phyloP scores from a whole-genome alignment of 2,113 vertebrate genomes.

The Corythaeola cristata region DNA sequence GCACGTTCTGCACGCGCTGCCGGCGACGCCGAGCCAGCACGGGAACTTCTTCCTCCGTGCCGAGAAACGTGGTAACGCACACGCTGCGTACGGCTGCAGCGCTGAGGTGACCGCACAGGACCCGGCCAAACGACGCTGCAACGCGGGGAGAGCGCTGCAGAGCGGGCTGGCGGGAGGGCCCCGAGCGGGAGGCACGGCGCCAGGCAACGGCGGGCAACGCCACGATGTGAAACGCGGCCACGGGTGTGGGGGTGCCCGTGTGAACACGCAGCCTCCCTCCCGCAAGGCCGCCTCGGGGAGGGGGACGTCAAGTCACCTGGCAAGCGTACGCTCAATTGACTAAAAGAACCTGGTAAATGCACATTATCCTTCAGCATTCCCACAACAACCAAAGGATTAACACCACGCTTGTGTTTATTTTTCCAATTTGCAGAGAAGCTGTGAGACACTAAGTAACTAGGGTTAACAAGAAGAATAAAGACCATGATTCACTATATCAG shows the following conservation, averaged over 20 bases:
- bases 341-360: neutral
- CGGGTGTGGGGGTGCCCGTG: neutral
- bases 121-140: neutral
- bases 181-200: no score
- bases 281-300: neutral
- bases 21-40: neutral
- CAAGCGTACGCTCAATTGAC: neutral
- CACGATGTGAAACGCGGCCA: neutral
- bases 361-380: neutral
- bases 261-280: neutral
- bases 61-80: no score
- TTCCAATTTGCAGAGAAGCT: neutral
- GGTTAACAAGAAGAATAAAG: neutral
- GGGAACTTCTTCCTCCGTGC: neutral
- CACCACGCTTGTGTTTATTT: neutral
- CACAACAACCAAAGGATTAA: no score
- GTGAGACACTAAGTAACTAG: no score
- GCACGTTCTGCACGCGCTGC: neutral
- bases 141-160: no score
- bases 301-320: neutral
- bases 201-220: neutral
- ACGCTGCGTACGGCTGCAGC: no score
- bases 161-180: neutral
- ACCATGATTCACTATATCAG: neutral
- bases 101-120: accelerated